Evolutionary conservation across 2,113 vertebrate species (phyloP).

Genomic region (Bostrychus sinensis): DNA sequence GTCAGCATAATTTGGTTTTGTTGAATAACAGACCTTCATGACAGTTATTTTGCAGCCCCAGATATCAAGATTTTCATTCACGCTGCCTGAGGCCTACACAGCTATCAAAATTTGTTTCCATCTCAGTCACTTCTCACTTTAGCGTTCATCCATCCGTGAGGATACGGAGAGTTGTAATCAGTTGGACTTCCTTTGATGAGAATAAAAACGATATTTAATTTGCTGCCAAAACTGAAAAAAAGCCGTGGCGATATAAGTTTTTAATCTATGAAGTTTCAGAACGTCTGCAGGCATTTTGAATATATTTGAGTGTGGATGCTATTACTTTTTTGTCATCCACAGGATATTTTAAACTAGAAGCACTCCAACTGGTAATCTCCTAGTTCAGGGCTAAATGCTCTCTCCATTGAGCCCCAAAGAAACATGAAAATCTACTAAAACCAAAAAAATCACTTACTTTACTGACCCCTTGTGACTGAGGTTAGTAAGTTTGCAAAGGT

Average conservation of each 20-base stretch:
- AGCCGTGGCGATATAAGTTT: not conserved
- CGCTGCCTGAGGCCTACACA: constrained; percentile 38
- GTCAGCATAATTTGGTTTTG: constrained; percentile 71
- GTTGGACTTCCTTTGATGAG: not conserved
- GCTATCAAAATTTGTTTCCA: constrained; percentile 55
- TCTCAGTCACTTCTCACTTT: constrained; percentile 33
- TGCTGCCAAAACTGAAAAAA: not conserved
- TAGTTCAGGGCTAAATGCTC: too few relatives aligned
- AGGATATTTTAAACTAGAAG: too few relatives aligned
- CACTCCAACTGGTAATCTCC: too few relatives aligned
- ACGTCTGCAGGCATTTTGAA: not conserved
- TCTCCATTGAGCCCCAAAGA: too few relatives aligned
- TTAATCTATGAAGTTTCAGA: not conserved
- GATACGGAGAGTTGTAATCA: not conserved
- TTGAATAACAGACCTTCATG: constrained; percentile 63
- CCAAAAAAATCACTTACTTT: too few relatives aligned
- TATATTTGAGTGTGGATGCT: too few relatives aligned
- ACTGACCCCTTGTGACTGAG: too few relatives aligned
- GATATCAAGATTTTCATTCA: constrained; percentile 59
- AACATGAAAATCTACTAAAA: too few relatives aligned
- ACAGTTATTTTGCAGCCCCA: constrained; percentile 51
- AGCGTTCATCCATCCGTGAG: constrained; percentile 25
- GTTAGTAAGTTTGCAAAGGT: too few relatives aligned
- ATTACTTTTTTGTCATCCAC: too few relatives aligned
- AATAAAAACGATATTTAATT: constrained; percentile 15